Evolutionary conservation across 1,140 invertebrate genomes (phyloP).

Genomic region (Temnothorax longispinosus): DNA sequence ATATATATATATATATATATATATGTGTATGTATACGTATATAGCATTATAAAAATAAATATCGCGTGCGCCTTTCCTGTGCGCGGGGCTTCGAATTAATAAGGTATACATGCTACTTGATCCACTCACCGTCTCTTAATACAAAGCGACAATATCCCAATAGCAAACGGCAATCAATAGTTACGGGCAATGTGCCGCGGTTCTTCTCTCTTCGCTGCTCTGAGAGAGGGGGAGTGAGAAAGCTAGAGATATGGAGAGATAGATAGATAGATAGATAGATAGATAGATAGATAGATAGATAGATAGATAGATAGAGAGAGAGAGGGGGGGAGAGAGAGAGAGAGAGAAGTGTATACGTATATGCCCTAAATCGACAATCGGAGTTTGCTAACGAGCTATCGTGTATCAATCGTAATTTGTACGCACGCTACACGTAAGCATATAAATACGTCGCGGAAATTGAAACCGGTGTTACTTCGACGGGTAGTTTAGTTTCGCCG

Average conservation of each 20-base stretch:
- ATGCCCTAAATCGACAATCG: conserved; percentile 30
- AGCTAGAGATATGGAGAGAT: background rate
- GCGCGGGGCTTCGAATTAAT: conserved; percentile 56
- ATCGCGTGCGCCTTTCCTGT: conserved; percentile 20
- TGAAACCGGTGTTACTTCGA: conserved; percentile 9
- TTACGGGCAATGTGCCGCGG: background rate
- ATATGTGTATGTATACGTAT: background rate
- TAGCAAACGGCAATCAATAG: conserved; percentile 35
- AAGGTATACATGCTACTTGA: conserved; percentile 77
- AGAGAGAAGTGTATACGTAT: background rate
- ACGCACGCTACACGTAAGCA: conserved; percentile 39
- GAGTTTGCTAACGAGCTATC: conserved; percentile 47
- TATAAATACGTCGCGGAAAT: conserved; percentile 17
- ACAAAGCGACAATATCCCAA: conserved; percentile 69
- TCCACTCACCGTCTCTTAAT: conserved; percentile 81
- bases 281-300: background rate
- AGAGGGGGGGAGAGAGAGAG: background rate
- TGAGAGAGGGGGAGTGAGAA: background rate
- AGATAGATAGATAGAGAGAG: background rate
- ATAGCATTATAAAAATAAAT: conserved; percentile 44
- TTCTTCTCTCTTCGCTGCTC: background rate
- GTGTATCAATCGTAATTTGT: conserved; percentile 40
- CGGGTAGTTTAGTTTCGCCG: background rate
- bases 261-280: background rate
- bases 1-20: background rate